Percentiles rank a stretch among this genome's conserved stretches.
These are phyloP conservation scores for Onychostoma macrolepis DNA, from an alignment of 2,113 vertebrate genomes.

Conservation along the genomic window DNA sequence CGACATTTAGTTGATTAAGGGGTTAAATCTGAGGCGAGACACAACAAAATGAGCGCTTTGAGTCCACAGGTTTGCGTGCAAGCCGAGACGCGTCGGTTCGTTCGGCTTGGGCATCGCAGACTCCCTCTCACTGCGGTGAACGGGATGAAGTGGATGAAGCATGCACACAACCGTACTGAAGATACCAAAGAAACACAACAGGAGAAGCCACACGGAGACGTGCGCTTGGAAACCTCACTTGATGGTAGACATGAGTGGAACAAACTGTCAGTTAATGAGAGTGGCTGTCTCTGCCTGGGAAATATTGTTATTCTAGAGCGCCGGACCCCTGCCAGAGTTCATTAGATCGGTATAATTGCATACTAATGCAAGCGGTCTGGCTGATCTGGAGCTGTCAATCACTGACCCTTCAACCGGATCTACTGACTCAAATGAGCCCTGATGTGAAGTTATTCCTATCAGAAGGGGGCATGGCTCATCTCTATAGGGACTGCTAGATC, in stretches of 20 bases:
- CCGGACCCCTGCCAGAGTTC: neutral
- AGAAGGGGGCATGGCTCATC: neutral
- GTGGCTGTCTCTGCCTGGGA: neutral
- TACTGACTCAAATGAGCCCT: neutral
- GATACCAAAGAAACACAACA: neutral
- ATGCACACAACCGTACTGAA: constrained; percentile 52
- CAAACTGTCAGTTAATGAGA: neutral
- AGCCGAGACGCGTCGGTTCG: constrained; percentile 41
- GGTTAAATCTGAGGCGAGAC: constrained; percentile 42
- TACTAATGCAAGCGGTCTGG: neutral
- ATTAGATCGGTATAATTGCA: constrained; percentile 2
- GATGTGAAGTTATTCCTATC: neutral
- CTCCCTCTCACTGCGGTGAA: constrained; percentile 50
- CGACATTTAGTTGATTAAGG: constrained; percentile 48
- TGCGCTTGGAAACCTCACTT: neutral
- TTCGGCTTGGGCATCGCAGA: constrained; percentile 62
- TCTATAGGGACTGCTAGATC: neutral
- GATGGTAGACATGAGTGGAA: neutral
- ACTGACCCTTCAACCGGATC: neutral
- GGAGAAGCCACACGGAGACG: neutral
- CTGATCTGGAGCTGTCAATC: constrained; percentile 36
- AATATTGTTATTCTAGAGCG: neutral
- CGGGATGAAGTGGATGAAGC: constrained; percentile 55
- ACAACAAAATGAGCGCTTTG: neutral
- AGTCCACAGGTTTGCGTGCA: constrained; percentile 47